Percentiles rank a stretch among this genome's conserved stretches.
Evolutionary conservation across 2,888 invertebrate species (phyloP).

Genomic region (Catocala fraxini): DNA sequence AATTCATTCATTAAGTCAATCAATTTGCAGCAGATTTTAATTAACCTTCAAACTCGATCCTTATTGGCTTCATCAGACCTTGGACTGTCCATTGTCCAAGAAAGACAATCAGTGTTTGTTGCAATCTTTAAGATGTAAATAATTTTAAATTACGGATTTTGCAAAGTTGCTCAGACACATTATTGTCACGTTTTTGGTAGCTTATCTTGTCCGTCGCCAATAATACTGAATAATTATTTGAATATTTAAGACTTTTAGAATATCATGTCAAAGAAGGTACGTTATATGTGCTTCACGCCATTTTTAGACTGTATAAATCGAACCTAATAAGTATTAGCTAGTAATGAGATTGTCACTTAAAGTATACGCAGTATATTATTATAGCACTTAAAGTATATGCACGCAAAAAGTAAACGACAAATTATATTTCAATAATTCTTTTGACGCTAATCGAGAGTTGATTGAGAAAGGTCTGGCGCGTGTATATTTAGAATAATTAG

Average conservation of each 20-base stretch:
- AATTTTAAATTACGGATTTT: conserved; percentile 11
- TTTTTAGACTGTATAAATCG: too few species aligned
- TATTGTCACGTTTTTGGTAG: too few species aligned
- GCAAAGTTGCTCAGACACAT: too few species aligned
- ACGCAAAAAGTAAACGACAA: not conserved
- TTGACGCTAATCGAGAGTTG: not conserved
- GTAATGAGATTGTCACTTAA: too few species aligned
- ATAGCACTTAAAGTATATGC: too few species aligned
- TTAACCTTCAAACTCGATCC: conserved; percentile 46
- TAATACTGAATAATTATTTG: too few species aligned
- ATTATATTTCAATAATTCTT: conserved; percentile 3
- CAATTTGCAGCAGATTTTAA: conserved; percentile 41
- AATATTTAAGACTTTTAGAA: too few species aligned
- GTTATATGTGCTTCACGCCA: too few species aligned
- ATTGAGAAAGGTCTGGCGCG: conserved; percentile 18
- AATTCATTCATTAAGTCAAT: conserved; percentile 30
- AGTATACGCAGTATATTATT: too few species aligned
- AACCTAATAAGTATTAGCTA: too few species aligned
- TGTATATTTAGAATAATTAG: conserved; percentile 5
- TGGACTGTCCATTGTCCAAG: conserved; percentile 32
- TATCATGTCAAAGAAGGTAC: too few species aligned
- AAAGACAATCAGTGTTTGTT: conserved; percentile 27
- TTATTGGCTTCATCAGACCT: conserved; percentile 40
- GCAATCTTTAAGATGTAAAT: conserved; percentile 22
- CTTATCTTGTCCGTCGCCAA: too few species aligned